phyloP scores from a whole-genome alignment of 1,140 invertebrate genomes.

The Scaptomyza pallida region DNA sequence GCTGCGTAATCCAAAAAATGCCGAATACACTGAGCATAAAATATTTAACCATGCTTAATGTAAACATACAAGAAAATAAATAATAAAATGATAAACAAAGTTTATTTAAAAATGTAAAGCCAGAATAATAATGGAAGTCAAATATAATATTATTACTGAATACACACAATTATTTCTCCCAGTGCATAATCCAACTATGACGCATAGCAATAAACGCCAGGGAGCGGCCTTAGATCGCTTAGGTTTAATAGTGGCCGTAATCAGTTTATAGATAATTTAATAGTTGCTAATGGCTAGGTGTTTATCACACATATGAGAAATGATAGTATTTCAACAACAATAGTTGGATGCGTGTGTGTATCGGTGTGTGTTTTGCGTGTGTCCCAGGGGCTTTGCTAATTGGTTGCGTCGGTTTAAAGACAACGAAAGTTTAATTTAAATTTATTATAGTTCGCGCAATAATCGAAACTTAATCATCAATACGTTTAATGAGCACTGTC shows the following conservation, averaged over 20 bases:
- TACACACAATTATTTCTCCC: neutral
- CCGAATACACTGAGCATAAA: constrained; percentile 16
- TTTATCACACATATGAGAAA: constrained; percentile 42
- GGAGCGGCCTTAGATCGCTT: constrained; percentile 24
- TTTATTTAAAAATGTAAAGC: too few species aligned
- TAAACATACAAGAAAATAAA: too few species aligned
- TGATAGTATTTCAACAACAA: constrained; percentile 16
- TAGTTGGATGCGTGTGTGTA: neutral
- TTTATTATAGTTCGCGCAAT: constrained; percentile 9
- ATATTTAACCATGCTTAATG: too few species aligned
- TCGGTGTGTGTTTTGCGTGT: neutral
- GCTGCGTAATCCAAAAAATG: constrained; percentile 25
- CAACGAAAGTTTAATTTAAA: constrained; percentile 2
- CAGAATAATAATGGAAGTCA: too few species aligned
- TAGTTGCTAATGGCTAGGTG: constrained; percentile 54
- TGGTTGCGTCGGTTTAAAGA: constrained; percentile 9
- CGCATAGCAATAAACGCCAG: constrained; percentile 30
- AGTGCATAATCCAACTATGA: constrained; percentile 26
- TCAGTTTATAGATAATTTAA: constrained; percentile 77
- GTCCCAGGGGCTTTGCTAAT: constrained; percentile 12
- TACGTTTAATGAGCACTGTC: neutral
- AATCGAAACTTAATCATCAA: constrained; percentile 26
- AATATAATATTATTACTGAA: neutral
- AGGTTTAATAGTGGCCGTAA: constrained; percentile 58
- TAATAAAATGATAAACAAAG: too few species aligned